These are phyloP conservation scores for Portunus trituberculatus DNA, from an alignment of 1,140 invertebrate species.

Conservation along the genomic window DNA sequence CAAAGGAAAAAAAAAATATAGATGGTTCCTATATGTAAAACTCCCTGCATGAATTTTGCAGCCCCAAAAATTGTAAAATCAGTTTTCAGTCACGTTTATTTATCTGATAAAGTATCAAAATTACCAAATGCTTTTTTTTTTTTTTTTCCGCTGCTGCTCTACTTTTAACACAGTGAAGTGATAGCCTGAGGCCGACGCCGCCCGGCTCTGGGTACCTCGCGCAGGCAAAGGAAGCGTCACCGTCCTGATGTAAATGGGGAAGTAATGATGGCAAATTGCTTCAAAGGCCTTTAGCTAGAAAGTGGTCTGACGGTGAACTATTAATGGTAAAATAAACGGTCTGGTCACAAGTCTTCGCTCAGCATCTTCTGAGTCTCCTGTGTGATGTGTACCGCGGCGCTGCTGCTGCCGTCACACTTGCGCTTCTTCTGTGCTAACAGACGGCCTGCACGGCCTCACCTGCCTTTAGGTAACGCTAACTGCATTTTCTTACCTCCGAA, in stretches of 20 bases:
- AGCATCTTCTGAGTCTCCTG: neutral
- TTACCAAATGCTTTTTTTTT: neutral
- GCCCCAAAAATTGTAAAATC: neutral
- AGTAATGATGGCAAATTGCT: neutral
- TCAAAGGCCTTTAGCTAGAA: neutral
- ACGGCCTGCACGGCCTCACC: neutral
- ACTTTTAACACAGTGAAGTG: neutral
- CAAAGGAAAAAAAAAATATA: neutral
- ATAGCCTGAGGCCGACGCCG: neutral
- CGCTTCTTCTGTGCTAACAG: neutral
- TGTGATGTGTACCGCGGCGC: neutral
- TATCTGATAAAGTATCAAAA: neutral
- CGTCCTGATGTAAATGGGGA: neutral
- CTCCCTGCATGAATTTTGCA: neutral
- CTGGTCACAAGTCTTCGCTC: neutral
- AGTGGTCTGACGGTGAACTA: neutral
- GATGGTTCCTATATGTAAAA: neutral
- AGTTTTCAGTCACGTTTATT: neutral
- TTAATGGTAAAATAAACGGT: neutral
- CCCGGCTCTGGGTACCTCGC: neutral
- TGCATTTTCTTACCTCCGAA: neutral
- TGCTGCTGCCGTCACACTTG: neutral
- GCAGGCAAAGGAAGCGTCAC: neutral
- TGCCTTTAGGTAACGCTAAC: conserved; percentile 7
- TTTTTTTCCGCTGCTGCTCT: neutral